Evolutionary conservation across 2,113 vertebrate species (phyloP).

Genomic region (Burhinus oedicnemus): DNA sequence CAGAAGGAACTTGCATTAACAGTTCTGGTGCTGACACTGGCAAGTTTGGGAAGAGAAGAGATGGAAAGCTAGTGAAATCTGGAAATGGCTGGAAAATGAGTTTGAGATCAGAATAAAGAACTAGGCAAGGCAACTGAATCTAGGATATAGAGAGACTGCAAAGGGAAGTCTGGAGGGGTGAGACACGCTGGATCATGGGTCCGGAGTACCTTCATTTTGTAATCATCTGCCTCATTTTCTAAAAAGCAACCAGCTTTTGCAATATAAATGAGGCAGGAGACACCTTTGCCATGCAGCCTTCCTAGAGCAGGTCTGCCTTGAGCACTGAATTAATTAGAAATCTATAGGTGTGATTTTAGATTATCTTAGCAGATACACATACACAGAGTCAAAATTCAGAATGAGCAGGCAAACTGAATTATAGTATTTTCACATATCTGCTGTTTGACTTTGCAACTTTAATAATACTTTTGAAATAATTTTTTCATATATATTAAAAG

Average conservation of each 20-base stretch:
- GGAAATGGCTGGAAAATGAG: not conserved
- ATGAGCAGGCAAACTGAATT: not conserved
- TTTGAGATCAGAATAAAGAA: not conserved
- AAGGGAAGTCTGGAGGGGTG: not conserved
- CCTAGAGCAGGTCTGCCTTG: not conserved
- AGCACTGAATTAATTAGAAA: not conserved
- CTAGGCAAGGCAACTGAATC: not conserved
- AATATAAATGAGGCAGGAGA: not conserved
- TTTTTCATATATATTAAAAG: not conserved
- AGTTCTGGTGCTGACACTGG: not conserved
- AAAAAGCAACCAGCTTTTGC: not conserved
- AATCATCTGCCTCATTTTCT: not conserved
- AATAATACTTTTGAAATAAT: not conserved
- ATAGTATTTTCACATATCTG: not conserved
- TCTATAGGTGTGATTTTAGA: not conserved
- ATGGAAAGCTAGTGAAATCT: not conserved
- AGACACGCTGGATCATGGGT: not conserved
- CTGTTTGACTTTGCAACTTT: not conserved
- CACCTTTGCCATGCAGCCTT: not conserved
- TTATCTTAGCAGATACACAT: not conserved
- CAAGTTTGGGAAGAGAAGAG: not conserved
- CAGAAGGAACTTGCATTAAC: not conserved
- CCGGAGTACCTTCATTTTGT: not conserved
- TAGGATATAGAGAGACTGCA: not conserved
- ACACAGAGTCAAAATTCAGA: not conserved